Conservation (phyloP, 35 echinoderm and acorn worm genomes). For the Eucidaris tribuloides region DNA sequence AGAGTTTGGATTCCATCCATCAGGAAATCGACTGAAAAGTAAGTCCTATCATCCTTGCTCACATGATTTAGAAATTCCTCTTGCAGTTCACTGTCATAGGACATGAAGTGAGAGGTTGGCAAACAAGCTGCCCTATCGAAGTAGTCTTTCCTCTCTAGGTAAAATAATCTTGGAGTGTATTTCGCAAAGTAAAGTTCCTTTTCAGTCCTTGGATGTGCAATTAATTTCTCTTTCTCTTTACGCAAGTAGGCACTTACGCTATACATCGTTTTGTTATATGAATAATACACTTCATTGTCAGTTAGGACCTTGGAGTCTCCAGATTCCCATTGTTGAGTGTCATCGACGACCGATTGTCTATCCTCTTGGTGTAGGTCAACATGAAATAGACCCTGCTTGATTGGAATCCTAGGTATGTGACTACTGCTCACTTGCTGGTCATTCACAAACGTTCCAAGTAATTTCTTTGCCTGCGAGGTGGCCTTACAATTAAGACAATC, state of each 20-base stretch:
- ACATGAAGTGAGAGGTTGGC: neutral
- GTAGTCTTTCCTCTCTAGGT: too few species aligned
- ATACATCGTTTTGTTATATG: neutral
- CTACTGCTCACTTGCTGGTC: too few species aligned
- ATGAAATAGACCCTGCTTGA: slow-evolving; percentile 5
- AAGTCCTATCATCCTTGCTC: neutral
- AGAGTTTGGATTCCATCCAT: slow-evolving; percentile 14
- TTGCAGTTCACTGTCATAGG: neutral
- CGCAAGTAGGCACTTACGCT: neutral
- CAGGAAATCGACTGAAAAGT: neutral
- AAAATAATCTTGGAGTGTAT: slow-evolving; percentile 64
- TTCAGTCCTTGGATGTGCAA: neutral
- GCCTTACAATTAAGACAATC: too few species aligned
- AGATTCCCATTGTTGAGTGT: neutral
- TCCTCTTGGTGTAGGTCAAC: neutral
- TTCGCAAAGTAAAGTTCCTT: slow-evolving; percentile 45
- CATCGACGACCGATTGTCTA: neutral
- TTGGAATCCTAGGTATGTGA: neutral
- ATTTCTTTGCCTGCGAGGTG: too few species aligned
- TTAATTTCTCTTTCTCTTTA: neutral
- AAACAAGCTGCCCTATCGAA: too few species aligned
- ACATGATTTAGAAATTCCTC: neutral
- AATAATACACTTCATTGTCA: slow-evolving; percentile 3
- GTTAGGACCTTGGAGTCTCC: neutral
- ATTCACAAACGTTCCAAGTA: too few species aligned